Base-by-base conservation (phyloP, 2,797 vertebrate genomes). In the Arnoldichthys spilopterus region DNA sequence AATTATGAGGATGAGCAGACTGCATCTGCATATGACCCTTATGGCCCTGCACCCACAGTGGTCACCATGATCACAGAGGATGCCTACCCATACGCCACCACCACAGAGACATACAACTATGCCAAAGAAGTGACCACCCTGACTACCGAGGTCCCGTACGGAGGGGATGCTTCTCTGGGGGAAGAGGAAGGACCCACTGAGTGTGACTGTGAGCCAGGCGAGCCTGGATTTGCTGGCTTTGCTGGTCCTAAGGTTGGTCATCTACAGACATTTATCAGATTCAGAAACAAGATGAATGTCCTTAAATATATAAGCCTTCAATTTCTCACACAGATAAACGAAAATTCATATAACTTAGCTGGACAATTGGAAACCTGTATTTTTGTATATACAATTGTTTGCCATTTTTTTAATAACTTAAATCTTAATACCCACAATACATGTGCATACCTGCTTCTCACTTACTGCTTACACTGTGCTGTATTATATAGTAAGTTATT, bases 21-120 rank as follows among this genome's bases (percentile, higher is more conserved):
- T 4, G 81, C 80, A 47, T 85, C 85, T 1, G 86, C 87, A n/a
- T 91, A 92, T 26, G 88, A 93, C 82, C 83, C 81, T 4, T 90
- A 91, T 8, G 86, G 84, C 1, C 86, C 85, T 1, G 76, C 73
- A 24, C 88, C 89, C 73, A 89, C 89, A 0, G 63, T 63, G 43
- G 90, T 94, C 75, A 94, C 92, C 80, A 93, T 95, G 92, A 90
- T 94, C 75, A 94, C 93, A 0, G 93, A 92, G 78, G 92, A 94
- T 56, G 72, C 84, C 13, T 90, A 90, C 79, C 89, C 90, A 0
- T 93, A 91, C 26, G 69, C 83, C 74, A 85, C 90, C 76, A 90
- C 89, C 20, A 78, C 87, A 0, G 90, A 93, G 82, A 89, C 92
- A 15, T 92, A 93, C 32, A 84, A 86, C 88, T 93, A 93, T 18